phyloP scores from a whole-genome alignment of 2,888 invertebrate species.

The Desoria tigrina region DNA sequence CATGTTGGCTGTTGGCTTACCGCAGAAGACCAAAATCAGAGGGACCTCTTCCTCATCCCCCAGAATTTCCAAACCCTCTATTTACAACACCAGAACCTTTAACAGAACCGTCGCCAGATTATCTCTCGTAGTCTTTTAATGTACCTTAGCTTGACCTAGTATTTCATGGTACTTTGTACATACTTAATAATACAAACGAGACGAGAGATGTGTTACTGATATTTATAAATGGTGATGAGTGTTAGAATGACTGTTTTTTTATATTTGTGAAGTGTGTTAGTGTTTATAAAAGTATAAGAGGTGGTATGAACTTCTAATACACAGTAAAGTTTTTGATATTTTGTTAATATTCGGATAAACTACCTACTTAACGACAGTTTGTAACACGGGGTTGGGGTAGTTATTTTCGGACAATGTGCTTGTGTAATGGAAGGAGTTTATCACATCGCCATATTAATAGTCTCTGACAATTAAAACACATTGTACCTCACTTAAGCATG shows the following conservation, averaged over 20 bases:
- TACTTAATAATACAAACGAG: neutral
- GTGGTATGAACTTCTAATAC: neutral
- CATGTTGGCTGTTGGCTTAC: conserved; percentile 94
- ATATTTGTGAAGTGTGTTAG: neutral
- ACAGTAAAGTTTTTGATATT: neutral
- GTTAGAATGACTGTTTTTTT: neutral
- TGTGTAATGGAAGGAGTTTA: neutral
- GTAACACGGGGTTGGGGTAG: neutral
- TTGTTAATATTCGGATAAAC: neutral
- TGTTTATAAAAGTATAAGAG: neutral
- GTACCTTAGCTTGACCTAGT: neutral
- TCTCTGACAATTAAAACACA: neutral
- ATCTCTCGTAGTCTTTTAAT: conserved; percentile 59
- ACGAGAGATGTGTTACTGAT: conserved; percentile 1
- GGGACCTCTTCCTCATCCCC: conserved; percentile 89
- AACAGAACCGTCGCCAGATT: conserved; percentile 80
- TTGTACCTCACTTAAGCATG: neutral
- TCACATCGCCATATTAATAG: conserved; percentile 4
- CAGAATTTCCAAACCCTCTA: conserved; percentile 91
- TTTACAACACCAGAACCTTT: conserved; percentile 80
- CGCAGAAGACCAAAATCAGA: conserved; percentile 80
- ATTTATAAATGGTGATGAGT: conserved; percentile 1
- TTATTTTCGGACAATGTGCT: neutral
- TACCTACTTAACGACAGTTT: neutral
- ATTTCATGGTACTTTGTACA: conserved; percentile 7